Evolutionary conservation across 2,113 vertebrate species (phyloP).

Genomic region (Gavia stellata): DNA sequence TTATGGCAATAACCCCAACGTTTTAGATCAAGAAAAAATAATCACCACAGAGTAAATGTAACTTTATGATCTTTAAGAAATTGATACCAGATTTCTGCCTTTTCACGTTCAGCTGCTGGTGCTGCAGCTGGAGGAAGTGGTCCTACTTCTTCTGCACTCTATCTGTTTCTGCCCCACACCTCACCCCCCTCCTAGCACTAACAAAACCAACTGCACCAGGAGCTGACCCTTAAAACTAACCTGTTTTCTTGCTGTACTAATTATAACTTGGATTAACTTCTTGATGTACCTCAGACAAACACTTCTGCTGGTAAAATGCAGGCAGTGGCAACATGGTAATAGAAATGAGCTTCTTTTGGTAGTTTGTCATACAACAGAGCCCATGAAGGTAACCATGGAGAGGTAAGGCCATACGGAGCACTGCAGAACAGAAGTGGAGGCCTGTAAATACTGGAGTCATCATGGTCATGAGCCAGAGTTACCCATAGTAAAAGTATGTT

Average conservation of each 20-base stretch:
- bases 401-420: not conserved
- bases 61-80: not conserved
- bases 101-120: not conserved
- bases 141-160: not conserved
- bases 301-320: not conserved
- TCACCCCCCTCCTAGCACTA: not conserved
- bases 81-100: not conserved
- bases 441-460: not conserved
- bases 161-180: not conserved
- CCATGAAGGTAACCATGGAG: not conserved
- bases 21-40: not conserved
- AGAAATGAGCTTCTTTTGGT: not conserved
- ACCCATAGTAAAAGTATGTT: not conserved
- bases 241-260: not conserved
- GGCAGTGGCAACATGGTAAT: accelerated
- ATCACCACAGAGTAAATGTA: not conserved
- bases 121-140: not conserved
- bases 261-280: not conserved
- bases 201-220: not conserved
- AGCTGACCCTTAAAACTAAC: not conserved
- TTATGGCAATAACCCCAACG: not conserved
- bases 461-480: not conserved
- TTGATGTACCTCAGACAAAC: not conserved
- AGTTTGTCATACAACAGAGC: not conserved
- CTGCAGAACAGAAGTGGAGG: not conserved